Percentiles rank a stretch among this genome's conserved stretches.
phyloP scores from a whole-genome alignment of 30 jellyfish, hydroid and myxozoan species.

The Pelagia noctiluca region DNA sequence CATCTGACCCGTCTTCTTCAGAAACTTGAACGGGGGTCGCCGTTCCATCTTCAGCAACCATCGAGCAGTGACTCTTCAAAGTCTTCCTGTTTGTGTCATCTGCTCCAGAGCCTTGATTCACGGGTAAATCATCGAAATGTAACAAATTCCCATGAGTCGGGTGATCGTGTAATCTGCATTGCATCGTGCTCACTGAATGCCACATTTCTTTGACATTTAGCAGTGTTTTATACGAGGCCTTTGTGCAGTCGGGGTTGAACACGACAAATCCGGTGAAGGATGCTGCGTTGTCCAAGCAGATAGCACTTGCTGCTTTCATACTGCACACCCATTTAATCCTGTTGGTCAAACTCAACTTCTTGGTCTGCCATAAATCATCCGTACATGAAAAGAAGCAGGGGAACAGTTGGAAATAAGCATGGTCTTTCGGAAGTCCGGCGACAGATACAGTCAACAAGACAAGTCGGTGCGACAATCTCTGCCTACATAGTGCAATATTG shows the following conservation, averaged over 20 bases:
- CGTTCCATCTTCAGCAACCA: too few species aligned
- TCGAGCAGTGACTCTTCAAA: too few species aligned
- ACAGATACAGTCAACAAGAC: constrained; percentile 30
- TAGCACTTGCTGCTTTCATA: constrained; percentile 12
- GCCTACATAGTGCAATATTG: constrained; percentile 61
- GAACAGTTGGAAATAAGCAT: constrained; percentile 41
- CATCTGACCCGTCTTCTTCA: too few species aligned
- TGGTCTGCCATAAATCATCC: constrained; percentile 50
- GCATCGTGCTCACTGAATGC: constrained; percentile 17
- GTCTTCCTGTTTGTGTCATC: too few species aligned
- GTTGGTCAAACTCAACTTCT: neutral
- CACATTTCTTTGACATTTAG: constrained; percentile 30
- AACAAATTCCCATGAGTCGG: too few species aligned
- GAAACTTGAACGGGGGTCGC: too few species aligned
- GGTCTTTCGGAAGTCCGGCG: constrained; percentile 38
- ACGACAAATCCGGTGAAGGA: constrained; percentile 53
- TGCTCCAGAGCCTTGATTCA: too few species aligned
- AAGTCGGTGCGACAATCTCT: constrained; percentile 50
- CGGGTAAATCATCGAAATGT: too few species aligned
- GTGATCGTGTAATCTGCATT: too few species aligned
- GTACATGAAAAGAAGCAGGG: constrained; percentile 31
- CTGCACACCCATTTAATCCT: constrained; percentile 46
- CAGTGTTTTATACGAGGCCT: constrained; percentile 46
- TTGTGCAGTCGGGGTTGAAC: neutral
- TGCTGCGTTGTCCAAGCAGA: constrained; percentile 53